Evolutionary conservation across 1,140 invertebrate species (phyloP), one percentile per base, ranked within the genome.

Genomic region (Formica exsecta): DNA sequence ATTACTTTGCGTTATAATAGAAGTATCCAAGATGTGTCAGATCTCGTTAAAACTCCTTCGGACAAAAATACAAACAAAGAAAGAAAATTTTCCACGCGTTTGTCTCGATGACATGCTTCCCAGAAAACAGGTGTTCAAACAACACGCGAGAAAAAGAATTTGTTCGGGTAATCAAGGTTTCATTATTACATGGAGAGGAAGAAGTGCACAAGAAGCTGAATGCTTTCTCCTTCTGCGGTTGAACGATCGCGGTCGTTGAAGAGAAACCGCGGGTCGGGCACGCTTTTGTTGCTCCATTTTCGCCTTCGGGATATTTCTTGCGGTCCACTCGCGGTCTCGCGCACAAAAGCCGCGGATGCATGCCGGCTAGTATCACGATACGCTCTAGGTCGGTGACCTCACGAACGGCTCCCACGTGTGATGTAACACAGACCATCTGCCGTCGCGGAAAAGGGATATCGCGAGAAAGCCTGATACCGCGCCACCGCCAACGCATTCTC

Each of bases 181-280:
- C 13, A 51, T 51, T 6, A 16, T 32, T 57, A 25, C 22, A 38
- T 29, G 38, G 3, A 32, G 13, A 59, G 36, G 51, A 57, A 54
- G 44, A 16, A 22, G 36, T 19, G 54, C 54, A 44, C 32, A 25
- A 41, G 19, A 22, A 36, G 19, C 25, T 5, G n/a, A 25, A 62
- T 83, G 79, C 79, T 83, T 83, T 83, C 79, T 73, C 79, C 68
- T 73, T 83, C 68, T 61, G 79, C 57, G 54, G 79, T 74, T 73
- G 54, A 83, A 73, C 38, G 38, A 83, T 41, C 54, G 79, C 59
- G 38, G 44, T 74, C 29, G 79, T 62, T 61, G 79, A 83, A 48
- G 57, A 74, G 68, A 83, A 83, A 73, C 79, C 54, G 16, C 64
- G 68, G 25, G 41, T 44, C 48, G 48, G 4, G 51, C 11, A 19